Conservation (phyloP, 2,113 vertebrate genomes). For the Sinocyclocheilus grahami region DNA sequence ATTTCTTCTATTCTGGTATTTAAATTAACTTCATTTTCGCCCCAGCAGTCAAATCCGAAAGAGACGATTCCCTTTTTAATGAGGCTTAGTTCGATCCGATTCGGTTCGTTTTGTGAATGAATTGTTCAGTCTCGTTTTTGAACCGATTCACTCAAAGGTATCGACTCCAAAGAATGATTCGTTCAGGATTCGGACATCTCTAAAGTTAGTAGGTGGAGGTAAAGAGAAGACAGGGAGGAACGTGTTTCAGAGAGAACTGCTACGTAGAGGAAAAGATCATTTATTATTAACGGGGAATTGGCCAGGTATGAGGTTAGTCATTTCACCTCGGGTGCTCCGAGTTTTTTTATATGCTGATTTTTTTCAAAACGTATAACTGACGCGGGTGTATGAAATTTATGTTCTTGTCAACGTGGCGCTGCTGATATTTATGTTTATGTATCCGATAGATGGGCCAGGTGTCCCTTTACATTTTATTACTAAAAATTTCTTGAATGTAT, state of each 20-base stretch:
- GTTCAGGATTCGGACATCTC: not conserved
- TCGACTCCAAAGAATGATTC: not conserved
- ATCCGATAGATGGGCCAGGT: not conserved
- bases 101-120: not conserved
- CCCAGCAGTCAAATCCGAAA: not conserved
- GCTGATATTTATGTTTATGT: not conserved
- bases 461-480: not conserved
- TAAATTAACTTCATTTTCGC: not conserved
- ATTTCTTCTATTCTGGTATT: not conserved
- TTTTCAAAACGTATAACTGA: not conserved
- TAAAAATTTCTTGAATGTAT: not conserved
- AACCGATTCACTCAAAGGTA: not conserved
- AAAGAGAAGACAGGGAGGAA: not conserved
- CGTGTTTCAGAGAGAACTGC: not conserved
- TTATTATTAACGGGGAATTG: slow-evolving; percentile 15
- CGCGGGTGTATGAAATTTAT: not conserved
- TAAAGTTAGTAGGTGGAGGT: slow-evolving; percentile 5
- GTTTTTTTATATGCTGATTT: not conserved
- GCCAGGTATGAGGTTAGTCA: slow-evolving; percentile 35
- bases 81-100: not conserved
- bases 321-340: slow-evolving; percentile 1
- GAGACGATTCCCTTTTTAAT: not conserved
- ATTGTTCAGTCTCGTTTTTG: not conserved
- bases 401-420: slow-evolving; percentile 35
- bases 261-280: not conserved